Conservation (phyloP, 2,797 vertebrate species). For the Anabacerthia variegaticeps region DNA sequence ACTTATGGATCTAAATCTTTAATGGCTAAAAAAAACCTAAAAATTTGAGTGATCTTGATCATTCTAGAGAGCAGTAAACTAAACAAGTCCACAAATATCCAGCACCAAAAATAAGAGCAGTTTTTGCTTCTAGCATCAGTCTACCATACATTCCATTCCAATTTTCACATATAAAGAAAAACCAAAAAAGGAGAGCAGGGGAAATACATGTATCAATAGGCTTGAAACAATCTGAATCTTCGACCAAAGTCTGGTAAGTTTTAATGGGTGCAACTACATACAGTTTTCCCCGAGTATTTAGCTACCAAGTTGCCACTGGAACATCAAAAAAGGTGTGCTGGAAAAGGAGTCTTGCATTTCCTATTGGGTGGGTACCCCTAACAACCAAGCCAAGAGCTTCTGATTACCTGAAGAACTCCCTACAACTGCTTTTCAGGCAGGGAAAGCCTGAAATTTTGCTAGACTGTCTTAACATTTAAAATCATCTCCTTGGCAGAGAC, state of each 20-base stretch:
- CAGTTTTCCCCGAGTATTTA: not conserved
- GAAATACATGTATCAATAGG: not conserved
- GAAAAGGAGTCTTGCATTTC: not conserved
- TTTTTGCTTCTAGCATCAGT: not conserved
- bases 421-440: not conserved
- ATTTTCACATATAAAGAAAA: not conserved
- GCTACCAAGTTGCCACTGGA: not conserved
- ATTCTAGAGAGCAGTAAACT: not conserved
- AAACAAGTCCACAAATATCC: not conserved
- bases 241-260: not conserved
- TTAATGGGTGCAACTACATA: rapidly evolving
- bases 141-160: not conserved
- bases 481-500: not conserved
- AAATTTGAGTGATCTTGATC: not conserved
- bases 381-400: not conserved
- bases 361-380: not conserved
- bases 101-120: not conserved
- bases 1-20: not conserved
- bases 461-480: not conserved
- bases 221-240: not conserved
- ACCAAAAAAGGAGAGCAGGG: not conserved
- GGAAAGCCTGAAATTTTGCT: not conserved
- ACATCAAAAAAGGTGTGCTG: not conserved
- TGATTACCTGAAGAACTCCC: not conserved
- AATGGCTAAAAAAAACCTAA: not conserved